Evolutionary conservation across 2,797 vertebrate species (phyloP).

Genomic region (Thalassophryne amazonica): DNA sequence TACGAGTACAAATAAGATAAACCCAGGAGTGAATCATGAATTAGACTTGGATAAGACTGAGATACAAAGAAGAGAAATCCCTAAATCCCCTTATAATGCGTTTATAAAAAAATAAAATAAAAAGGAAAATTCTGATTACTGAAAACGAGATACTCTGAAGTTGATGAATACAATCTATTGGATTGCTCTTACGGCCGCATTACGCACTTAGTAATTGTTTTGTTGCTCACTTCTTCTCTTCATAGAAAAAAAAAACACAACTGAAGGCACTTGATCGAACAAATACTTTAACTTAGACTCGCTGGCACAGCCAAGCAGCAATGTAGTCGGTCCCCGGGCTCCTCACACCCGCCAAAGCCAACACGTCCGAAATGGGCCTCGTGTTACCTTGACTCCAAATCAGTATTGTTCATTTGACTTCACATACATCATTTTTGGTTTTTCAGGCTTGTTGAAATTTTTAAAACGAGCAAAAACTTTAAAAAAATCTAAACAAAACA

Average conservation of each 20-base stretch:
- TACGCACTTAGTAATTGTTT: constrained; percentile 60
- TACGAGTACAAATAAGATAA: constrained; percentile 67
- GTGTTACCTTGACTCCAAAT: constrained; percentile 76
- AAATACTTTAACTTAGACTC: constrained; percentile 75
- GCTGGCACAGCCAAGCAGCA: constrained; percentile 85
- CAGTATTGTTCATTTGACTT: constrained; percentile 74
- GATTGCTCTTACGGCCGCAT: constrained; percentile 40
- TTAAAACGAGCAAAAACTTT: constrained; percentile 27
- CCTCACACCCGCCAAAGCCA: constrained; percentile 33
- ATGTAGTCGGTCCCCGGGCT: constrained; percentile 57
- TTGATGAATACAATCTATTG: constrained; percentile 43
- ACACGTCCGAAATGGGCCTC: constrained; percentile 50
- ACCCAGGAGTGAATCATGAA: constrained; percentile 72
- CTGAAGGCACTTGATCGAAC: constrained; percentile 81
- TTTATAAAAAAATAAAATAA: constrained; percentile 76
- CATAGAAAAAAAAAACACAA: constrained; percentile 65
- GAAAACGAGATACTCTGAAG: constrained; percentile 52
- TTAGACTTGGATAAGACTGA: constrained; percentile 89
- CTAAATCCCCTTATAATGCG: constrained; percentile 80
- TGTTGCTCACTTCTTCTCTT: constrained; percentile 51
- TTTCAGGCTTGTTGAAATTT: constrained; percentile 70
- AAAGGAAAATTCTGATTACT: constrained; percentile 66
- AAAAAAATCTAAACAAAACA: constrained; percentile 31
- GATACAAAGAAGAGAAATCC: constrained; percentile 77
- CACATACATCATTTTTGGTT: constrained; percentile 87